Conservation (phyloP, 2,113 vertebrate species). For the Strix aluco region DNA sequence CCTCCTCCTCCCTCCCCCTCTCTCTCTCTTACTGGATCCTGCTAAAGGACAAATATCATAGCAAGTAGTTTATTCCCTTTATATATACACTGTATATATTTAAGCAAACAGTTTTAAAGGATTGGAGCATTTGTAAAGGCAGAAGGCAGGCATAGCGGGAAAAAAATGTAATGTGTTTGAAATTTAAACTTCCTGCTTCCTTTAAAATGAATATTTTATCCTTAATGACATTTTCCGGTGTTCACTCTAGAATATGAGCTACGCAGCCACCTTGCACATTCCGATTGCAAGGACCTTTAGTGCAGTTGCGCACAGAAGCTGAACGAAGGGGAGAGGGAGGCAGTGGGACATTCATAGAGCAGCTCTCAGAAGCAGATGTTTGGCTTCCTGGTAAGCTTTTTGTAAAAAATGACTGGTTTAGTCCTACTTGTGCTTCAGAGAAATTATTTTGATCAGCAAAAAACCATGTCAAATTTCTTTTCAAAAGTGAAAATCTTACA, state of each 20-base stretch:
- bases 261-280: background rate
- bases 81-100: background rate
- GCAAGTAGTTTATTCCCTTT: slow-evolving; percentile 8
- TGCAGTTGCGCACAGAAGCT: background rate
- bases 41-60: slow-evolving; percentile 26
- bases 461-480: background rate
- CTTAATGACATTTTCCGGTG: background rate
- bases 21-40: background rate
- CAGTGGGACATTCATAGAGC: background rate
- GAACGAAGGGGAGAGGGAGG: background rate
- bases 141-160: background rate
- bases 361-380: background rate
- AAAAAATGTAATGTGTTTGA: background rate
- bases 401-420: background rate
- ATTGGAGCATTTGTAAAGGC: slow-evolving; percentile 4
- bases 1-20: background rate
- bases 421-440: background rate
- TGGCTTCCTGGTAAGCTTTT: background rate
- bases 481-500: background rate
- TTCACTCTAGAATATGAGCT: slow-evolving; percentile 9
- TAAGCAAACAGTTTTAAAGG: slow-evolving; percentile 15
- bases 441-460: background rate
- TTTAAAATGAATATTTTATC: slow-evolving; percentile 30
- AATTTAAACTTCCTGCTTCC: slow-evolving; percentile 10
- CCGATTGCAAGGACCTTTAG: background rate